phyloP scores from a whole-genome alignment of 2,888 invertebrate genomes.

The Nycteola revayana region DNA sequence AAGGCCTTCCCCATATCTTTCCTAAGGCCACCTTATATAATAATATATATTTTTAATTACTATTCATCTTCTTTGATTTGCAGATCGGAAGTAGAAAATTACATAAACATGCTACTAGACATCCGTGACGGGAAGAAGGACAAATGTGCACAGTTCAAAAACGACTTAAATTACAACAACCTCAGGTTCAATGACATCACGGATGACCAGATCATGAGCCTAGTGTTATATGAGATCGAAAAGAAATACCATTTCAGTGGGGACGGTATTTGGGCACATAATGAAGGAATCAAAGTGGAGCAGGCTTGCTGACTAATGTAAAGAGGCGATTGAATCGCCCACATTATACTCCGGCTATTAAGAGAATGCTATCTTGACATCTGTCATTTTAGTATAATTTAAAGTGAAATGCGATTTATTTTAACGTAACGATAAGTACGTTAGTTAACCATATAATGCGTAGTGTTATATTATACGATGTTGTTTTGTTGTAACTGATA shows the following conservation, averaged over 20 bases:
- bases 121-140: constrained; percentile 22
- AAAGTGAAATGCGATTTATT: background rate
- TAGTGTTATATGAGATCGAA: constrained; percentile 88
- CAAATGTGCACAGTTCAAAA: constrained; percentile 11
- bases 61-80: constrained; percentile 17
- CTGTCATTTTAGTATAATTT: no score
- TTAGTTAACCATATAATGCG: no score
- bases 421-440: no score
- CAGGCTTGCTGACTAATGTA: constrained; percentile 7
- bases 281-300: constrained; percentile 44
- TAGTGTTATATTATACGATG: no score
- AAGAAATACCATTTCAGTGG: constrained; percentile 88
- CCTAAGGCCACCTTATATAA: no score
- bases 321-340: no score
- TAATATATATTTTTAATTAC: no score
- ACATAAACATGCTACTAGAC: constrained; percentile 44
- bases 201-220: constrained; percentile 81
- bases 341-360: no score
- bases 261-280: constrained; percentile 85
- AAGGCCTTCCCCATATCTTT: no score
- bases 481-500: no score
- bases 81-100: constrained; percentile 56
- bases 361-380: no score
- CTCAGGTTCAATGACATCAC: constrained; percentile 49
- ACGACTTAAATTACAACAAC: constrained; percentile 44